Evolutionary conservation across 2,888 invertebrate species (phyloP).

Genomic region (Cremastinae sp.): DNA sequence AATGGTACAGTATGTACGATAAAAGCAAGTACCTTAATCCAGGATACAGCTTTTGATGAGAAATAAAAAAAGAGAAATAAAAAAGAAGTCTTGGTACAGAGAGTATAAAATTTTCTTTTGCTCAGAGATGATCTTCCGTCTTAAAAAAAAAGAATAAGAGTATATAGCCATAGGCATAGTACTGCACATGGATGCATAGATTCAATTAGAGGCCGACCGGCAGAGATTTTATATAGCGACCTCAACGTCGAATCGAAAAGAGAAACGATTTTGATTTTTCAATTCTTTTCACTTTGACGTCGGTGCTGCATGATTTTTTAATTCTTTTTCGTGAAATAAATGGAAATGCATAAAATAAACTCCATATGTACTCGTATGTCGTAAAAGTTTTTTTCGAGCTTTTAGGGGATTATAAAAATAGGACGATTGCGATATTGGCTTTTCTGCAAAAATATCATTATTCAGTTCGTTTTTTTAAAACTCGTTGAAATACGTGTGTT

Average conservation of each 20-base stretch:
- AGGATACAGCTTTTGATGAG: constrained; percentile 22
- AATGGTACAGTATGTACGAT: too few relatives aligned
- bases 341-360: too few relatives aligned
- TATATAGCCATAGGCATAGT: not conserved
- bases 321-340: too few relatives aligned
- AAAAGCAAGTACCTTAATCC: not conserved
- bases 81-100: constrained; percentile 7
- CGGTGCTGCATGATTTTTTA: too few relatives aligned
- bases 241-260: constrained; percentile 1
- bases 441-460: too few relatives aligned
- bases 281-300: too few relatives aligned
- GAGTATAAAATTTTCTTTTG: constrained; percentile 22
- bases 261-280: not conserved
- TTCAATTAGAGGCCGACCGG: not conserved
- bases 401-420: too few relatives aligned
- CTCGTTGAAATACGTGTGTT: too few relatives aligned
- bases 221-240: not conserved
- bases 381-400: too few relatives aligned
- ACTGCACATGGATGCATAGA: not conserved
- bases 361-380: too few relatives aligned
- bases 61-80: constrained; percentile 25
- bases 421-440: too few relatives aligned
- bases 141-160: constrained; percentile 2
- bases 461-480: too few relatives aligned
- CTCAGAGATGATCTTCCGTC: constrained; percentile 22